Conservation (phyloP, 2,888 invertebrate species). For the Arrhopalites spinosus region DNA sequence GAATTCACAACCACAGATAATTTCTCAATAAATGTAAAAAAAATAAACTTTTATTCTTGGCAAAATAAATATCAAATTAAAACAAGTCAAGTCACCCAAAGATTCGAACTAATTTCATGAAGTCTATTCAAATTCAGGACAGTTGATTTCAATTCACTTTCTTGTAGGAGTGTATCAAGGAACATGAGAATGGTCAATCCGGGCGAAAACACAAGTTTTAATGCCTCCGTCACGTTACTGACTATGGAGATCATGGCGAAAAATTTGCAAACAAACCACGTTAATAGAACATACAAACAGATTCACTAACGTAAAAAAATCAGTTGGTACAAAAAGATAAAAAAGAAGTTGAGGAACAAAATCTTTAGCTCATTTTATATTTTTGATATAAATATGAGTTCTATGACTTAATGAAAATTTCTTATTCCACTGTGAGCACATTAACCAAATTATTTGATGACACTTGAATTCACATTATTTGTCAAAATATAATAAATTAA, state of each 20-base stretch:
- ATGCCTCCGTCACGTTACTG: neutral
- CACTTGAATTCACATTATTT: too few species aligned
- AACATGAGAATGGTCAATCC: constrained; percentile 1
- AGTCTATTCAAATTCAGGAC: neutral
- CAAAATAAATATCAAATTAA: too few species aligned
- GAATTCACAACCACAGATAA: too few species aligned
- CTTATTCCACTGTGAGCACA: too few species aligned
- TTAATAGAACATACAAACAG: neutral
- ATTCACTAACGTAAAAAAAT: neutral
- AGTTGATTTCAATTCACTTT: neutral
- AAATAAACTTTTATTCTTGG: too few species aligned
- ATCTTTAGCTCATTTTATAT: too few species aligned
- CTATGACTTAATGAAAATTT: too few species aligned
- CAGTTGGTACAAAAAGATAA: neutral
- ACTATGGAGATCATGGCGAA: neutral
- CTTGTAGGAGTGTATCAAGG: constrained; percentile 1
- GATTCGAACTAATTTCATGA: neutral
- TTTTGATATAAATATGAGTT: too few species aligned
- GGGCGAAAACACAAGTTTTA: constrained; percentile 2
- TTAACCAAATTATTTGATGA: too few species aligned
- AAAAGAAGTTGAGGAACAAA: neutral
- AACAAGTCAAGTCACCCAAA: too few species aligned
- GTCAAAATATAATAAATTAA: too few species aligned
- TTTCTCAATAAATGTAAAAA: too few species aligned
- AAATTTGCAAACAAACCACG: neutral